These are phyloP conservation scores for Opisthocomus hoazin DNA, from an alignment of 2,113 vertebrate species.

Conservation along the genomic window DNA sequence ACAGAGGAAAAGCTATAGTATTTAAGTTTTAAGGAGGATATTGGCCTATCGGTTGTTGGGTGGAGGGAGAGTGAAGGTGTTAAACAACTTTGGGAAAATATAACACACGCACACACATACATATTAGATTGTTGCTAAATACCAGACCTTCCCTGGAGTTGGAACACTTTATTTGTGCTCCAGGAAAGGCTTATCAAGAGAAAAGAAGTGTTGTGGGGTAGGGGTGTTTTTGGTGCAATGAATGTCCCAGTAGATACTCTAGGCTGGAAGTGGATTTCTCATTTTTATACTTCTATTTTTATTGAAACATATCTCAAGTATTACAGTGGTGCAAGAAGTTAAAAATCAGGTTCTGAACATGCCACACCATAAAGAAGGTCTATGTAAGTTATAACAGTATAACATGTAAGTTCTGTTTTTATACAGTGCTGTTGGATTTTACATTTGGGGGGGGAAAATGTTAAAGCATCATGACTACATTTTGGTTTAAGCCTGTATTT, in stretches of 20 bases:
- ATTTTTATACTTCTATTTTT: background rate
- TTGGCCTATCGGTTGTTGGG: background rate
- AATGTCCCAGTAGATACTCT: background rate
- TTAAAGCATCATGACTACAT: fast-evolving
- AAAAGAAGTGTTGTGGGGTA: background rate
- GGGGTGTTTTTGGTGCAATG: background rate
- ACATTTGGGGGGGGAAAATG: fast-evolving
- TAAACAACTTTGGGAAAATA: constrained; percentile 22
- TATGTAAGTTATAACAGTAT: background rate
- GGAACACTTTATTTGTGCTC: background rate
- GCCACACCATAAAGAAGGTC: background rate
- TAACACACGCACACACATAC: background rate
- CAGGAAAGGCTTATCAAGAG: background rate
- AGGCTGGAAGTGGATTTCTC: background rate
- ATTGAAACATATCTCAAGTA: background rate
- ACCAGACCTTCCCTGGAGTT: constrained; percentile 7
- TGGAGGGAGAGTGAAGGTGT: constrained; percentile 11
- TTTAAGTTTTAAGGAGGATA: background rate
- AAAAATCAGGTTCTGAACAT: background rate
- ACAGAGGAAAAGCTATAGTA: constrained; percentile 3
- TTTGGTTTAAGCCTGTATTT: background rate
- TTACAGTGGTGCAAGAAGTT: background rate
- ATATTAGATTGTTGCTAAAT: background rate
- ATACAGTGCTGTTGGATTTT: background rate
- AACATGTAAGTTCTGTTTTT: background rate